phyloP scores from a whole-genome alignment of 2,113 vertebrate genomes.

The Drymodes brunneopygia region DNA sequence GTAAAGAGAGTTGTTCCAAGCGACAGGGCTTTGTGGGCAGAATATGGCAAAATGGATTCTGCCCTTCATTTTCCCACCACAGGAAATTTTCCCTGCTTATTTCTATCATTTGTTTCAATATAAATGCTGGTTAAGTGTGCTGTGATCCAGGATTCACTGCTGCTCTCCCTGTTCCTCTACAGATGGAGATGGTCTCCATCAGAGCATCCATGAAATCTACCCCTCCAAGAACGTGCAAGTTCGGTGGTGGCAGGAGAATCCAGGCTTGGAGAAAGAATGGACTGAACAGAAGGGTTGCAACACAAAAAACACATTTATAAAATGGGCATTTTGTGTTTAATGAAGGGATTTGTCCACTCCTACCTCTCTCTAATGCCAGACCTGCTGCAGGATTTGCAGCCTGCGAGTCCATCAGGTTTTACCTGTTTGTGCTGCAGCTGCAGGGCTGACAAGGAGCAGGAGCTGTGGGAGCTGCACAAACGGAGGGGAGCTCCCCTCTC shows the following conservation, averaged over 20 bases:
- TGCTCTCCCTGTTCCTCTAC: neutral
- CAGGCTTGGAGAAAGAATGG: neutral
- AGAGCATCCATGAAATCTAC: rapidly evolving
- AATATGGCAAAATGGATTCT: neutral
- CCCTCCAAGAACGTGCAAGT: rapidly evolving
- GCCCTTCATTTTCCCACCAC: neutral
- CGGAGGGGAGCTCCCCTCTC: neutral
- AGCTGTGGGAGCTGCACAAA: neutral
- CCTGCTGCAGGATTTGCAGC: neutral
- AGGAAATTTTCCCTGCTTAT: neutral
- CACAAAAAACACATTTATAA: rapidly evolving
- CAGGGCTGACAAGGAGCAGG: rapidly evolving
- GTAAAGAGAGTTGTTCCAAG: neutral
- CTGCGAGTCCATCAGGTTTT: rapidly evolving
- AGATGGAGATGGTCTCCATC: rapidly evolving
- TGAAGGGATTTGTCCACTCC: neutral
- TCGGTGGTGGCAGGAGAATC: neutral
- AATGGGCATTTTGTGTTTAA: rapidly evolving
- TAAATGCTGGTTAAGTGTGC: neutral
- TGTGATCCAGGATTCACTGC: neutral
- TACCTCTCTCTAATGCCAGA: neutral
- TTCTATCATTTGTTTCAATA: neutral
- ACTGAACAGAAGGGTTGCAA: neutral
- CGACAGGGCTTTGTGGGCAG: neutral
- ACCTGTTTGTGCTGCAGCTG: rapidly evolving